A percentile compares a stretch with the other conserved stretches of the same genome.
Conservation (phyloP, 2,797 vertebrate species). For the Gallinago nigripennis region DNA sequence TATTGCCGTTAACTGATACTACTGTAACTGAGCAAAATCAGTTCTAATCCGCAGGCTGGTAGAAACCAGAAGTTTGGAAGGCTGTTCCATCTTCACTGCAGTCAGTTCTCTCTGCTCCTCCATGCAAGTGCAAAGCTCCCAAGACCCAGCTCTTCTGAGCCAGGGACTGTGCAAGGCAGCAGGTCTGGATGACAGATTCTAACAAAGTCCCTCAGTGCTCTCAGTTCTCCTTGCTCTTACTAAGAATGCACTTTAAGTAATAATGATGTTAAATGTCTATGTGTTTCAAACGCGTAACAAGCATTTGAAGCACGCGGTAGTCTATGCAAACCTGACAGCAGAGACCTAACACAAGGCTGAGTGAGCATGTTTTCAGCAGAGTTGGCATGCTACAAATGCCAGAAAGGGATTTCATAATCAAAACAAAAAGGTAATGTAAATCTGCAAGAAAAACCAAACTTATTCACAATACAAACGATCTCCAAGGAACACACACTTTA, state of each 20-base stretch:
- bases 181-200: background rate
- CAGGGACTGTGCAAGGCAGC: background rate
- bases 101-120: background rate
- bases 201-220: background rate
- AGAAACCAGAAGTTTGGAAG: background rate
- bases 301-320: background rate
- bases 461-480: background rate
- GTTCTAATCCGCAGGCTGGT: background rate
- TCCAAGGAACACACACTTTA: background rate
- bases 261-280: background rate
- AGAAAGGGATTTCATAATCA: background rate
- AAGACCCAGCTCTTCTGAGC: background rate
- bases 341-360: background rate
- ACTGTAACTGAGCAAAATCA: background rate
- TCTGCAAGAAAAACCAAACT: background rate
- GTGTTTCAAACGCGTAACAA: background rate
- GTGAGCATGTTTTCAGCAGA: background rate
- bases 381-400: background rate
- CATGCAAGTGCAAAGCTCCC: rapidly evolving
- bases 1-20: background rate
- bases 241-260: background rate
- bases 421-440: constrained; percentile 19
- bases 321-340: background rate
- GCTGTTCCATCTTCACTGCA: background rate
- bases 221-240: background rate